Percentiles rank a stretch among this genome's conserved stretches.
Evolutionary conservation across 2,888 invertebrate species (phyloP).

Genomic region (Netelia melanura): DNA sequence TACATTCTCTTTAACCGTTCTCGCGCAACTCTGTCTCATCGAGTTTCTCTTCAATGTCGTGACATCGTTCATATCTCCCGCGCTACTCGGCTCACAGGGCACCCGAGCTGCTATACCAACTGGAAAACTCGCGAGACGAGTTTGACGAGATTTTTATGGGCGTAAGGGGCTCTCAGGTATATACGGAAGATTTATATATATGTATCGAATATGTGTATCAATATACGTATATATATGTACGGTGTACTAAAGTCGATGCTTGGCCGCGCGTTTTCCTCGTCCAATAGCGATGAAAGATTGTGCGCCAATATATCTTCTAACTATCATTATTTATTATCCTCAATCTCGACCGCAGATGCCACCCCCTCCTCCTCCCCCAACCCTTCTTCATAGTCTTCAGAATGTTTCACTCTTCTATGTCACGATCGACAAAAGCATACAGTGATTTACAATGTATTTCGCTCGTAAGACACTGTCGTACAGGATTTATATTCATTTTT

Average conservation of each 20-base stretch:
- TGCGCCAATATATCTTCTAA: slow-evolving; percentile 58
- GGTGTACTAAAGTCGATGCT: slow-evolving; percentile 45
- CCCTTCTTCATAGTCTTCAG: slow-evolving; percentile 37
- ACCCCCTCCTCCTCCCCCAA: neutral
- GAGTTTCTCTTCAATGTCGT: slow-evolving; percentile 56
- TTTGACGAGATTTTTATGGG: slow-evolving; percentile 68
- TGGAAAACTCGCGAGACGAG: slow-evolving; percentile 67
- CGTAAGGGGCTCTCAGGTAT: slow-evolving; percentile 31
- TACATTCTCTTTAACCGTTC: slow-evolving; percentile 10
- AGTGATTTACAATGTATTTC: slow-evolving; percentile 50
- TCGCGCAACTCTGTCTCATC: slow-evolving; percentile 27
- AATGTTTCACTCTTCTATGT: slow-evolving; percentile 48
- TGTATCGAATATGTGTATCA: slow-evolving; percentile 6
- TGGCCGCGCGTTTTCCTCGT: neutral
- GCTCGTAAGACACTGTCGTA: slow-evolving; percentile 26
- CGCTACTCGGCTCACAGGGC: slow-evolving; percentile 33
- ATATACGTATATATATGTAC: neutral
- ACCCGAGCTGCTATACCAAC: slow-evolving; percentile 38
- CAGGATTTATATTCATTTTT: slow-evolving; percentile 33
- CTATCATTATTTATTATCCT: slow-evolving; percentile 62
- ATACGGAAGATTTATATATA: slow-evolving; percentile 1
- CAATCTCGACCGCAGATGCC: slow-evolving; percentile 35
- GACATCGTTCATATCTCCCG: slow-evolving; percentile 60
- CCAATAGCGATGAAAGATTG: slow-evolving; percentile 58
- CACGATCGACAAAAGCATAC: slow-evolving; percentile 20